A percentile compares a stretch with the other conserved stretches of the same genome.
phyloP scores from a whole-genome alignment of 1,140 invertebrate genomes.

The Alviniconcha marisindica region DNA sequence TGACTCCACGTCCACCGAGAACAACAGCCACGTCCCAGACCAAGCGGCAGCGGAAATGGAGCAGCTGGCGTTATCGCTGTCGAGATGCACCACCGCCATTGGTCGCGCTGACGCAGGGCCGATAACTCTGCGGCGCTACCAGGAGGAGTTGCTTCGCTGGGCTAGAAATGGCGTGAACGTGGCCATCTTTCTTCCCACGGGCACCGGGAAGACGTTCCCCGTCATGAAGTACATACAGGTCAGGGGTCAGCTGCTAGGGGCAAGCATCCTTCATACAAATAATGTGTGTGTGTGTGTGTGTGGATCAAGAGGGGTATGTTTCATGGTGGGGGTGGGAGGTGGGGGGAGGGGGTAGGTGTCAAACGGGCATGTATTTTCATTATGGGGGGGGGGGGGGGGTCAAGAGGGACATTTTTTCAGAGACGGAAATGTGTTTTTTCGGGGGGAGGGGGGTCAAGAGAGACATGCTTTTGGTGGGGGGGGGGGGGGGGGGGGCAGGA shows the following conservation, averaged over 20 bases:
- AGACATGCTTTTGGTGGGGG: too few species aligned
- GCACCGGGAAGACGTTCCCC: conserved; percentile 31
- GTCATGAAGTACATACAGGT: conserved; percentile 29
- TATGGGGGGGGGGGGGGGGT: too few species aligned
- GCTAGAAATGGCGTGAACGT: conserved; percentile 1
- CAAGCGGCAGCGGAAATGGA: background rate
- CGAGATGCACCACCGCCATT: background rate
- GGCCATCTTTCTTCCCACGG: conserved; percentile 17
- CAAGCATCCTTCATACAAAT: too few species aligned
- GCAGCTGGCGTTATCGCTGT: background rate
- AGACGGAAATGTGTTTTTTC: too few species aligned
- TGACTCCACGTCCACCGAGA: background rate
- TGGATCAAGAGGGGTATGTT: too few species aligned
- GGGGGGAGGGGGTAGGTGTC: too few species aligned
- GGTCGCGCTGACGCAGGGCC: background rate
- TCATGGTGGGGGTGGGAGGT: too few species aligned
- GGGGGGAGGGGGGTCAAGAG: too few species aligned
- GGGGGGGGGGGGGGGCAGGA: too few species aligned
- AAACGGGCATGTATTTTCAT: too few species aligned
- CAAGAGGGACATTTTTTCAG: background rate
- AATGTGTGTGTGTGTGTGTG: too few species aligned
- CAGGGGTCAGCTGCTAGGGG: background rate
- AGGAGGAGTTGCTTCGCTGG: conserved; percentile 21
- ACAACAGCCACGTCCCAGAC: background rate
- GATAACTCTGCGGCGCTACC: conserved; percentile 2